Conservation (phyloP, 1,140 invertebrate species). For the Pseudomyrmex pallidus region DNA sequence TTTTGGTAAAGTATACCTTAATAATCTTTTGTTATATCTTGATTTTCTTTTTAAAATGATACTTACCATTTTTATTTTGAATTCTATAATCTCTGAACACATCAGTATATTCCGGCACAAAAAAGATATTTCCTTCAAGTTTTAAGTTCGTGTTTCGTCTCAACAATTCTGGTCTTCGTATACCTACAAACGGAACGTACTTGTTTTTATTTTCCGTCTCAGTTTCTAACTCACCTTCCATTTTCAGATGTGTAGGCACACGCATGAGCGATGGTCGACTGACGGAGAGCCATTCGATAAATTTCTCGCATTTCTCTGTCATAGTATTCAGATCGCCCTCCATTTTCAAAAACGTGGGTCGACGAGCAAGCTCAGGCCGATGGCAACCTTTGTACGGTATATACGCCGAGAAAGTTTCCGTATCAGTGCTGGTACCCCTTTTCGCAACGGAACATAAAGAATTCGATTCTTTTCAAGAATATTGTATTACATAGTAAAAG, state of each 20-base stretch:
- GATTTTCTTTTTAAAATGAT: background rate
- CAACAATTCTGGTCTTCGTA: constrained; percentile 80
- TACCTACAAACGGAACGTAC: constrained; percentile 83
- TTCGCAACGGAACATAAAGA: background rate
- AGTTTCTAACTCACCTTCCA: constrained; percentile 85
- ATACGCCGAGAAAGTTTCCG: constrained; percentile 80
- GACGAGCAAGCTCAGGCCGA: constrained; percentile 82
- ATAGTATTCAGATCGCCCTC: constrained; percentile 84
- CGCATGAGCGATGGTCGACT: constrained; percentile 82
- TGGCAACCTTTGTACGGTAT: constrained; percentile 81
- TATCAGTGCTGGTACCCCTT: constrained; percentile 72
- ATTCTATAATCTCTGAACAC: constrained; percentile 79
- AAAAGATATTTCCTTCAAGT: constrained; percentile 82
- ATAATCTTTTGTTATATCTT: background rate
- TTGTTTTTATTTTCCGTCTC: constrained; percentile 86
- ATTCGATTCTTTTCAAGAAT: constrained; percentile 1
- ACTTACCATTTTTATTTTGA: constrained; percentile 71
- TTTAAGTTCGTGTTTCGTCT: constrained; percentile 81
- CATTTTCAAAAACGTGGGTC: constrained; percentile 85
- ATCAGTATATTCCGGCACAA: constrained; percentile 82
- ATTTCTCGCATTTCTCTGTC: constrained; percentile 86
- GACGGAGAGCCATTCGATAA: constrained; percentile 84
- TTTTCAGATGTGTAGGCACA: constrained; percentile 83
- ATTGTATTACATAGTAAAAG: background rate
- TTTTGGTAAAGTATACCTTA: background rate